These are phyloP conservation scores for Cosmia trapezina DNA, from an alignment of 2,888 invertebrate species.

Conservation along the genomic window DNA sequence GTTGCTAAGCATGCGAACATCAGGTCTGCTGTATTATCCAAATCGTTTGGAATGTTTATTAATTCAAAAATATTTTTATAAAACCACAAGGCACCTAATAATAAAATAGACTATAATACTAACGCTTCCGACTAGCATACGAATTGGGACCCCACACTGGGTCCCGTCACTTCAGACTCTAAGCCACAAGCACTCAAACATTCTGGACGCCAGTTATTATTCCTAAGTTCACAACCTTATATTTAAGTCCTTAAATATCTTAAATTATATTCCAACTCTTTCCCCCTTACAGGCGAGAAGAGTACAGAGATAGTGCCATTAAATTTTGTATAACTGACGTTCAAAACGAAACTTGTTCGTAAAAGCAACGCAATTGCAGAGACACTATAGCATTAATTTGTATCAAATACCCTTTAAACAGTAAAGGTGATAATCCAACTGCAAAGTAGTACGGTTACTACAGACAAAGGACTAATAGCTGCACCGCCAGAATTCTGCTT, in stretches of 20 bases:
- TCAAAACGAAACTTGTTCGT: conserved; percentile 44
- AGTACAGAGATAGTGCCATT: conserved; percentile 8
- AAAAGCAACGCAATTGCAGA: conserved; percentile 53
- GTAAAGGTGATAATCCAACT: conserved; percentile 69
- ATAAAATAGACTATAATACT: conserved; percentile 57
- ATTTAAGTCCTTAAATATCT: conserved; percentile 49
- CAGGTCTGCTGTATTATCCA: background rate
- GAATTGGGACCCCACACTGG: conserved; percentile 52
- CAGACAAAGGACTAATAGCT: conserved; percentile 67
- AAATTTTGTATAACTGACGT: conserved; percentile 55
- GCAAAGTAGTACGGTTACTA: conserved; percentile 67
- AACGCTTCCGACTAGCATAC: conserved; percentile 63
- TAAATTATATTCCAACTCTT: conserved; percentile 14
- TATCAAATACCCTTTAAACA: conserved; percentile 56
- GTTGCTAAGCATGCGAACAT: conserved; percentile 5
- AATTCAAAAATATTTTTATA: conserved; percentile 13
- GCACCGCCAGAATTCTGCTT: conserved; percentile 71
- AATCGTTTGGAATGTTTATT: conserved; percentile 9
- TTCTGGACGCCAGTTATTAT: conserved; percentile 54
- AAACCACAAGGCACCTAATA: conserved; percentile 24
- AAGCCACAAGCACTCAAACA: conserved; percentile 46
- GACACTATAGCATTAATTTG: conserved; percentile 28
- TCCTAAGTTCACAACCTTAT: conserved; percentile 50
- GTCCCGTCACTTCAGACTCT: conserved; percentile 33
- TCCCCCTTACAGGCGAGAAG: background rate